Percentiles rank a stretch among this genome's conserved stretches.
These are phyloP conservation scores for Hydrocynus forskahlii DNA, from an alignment of 2,797 vertebrate genomes.

Conservation along the genomic window DNA sequence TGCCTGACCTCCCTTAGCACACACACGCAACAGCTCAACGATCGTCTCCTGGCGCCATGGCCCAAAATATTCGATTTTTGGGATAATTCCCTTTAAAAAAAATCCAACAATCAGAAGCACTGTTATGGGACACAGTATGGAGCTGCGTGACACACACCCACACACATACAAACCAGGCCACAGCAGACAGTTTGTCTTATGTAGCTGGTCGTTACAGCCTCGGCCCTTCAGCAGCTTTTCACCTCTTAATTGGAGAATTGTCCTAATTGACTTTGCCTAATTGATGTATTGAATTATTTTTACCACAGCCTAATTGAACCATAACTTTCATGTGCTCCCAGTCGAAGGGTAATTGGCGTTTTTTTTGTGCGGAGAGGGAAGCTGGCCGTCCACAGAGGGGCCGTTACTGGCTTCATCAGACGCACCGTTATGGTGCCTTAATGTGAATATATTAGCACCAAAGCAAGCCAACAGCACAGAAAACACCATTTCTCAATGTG, in stretches of 20 bases:
- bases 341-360: slow-evolving; percentile 62
- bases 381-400: slow-evolving; percentile 46
- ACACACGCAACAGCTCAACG: slow-evolving; percentile 22
- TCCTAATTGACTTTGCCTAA: slow-evolving; percentile 80
- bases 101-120: slow-evolving; percentile 50
- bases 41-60: slow-evolving; percentile 28
- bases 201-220: slow-evolving; percentile 64
- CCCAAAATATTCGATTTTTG: slow-evolving; percentile 23
- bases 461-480: slow-evolving; percentile 50
- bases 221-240: slow-evolving; percentile 74
- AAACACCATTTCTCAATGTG: slow-evolving; percentile 58
- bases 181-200: slow-evolving; percentile 30
- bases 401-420: slow-evolving; percentile 55
- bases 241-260: slow-evolving; percentile 75
- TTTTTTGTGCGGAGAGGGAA: slow-evolving; percentile 53
- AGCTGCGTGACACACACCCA: not conserved
- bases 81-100: slow-evolving; percentile 42
- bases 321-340: slow-evolving; percentile 72
- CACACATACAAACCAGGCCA: slow-evolving; percentile 11
- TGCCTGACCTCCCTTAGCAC: slow-evolving; percentile 10
- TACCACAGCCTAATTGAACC: slow-evolving; percentile 73
- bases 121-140: slow-evolving; percentile 41
- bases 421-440: slow-evolving; percentile 45
- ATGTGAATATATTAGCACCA: slow-evolving; percentile 58
- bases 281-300: slow-evolving; percentile 80